Evolutionary conservation across 1,140 invertebrate species (phyloP), one percentile per base, ranked within the genome.

Genomic region (Aethina tumida): DNA sequence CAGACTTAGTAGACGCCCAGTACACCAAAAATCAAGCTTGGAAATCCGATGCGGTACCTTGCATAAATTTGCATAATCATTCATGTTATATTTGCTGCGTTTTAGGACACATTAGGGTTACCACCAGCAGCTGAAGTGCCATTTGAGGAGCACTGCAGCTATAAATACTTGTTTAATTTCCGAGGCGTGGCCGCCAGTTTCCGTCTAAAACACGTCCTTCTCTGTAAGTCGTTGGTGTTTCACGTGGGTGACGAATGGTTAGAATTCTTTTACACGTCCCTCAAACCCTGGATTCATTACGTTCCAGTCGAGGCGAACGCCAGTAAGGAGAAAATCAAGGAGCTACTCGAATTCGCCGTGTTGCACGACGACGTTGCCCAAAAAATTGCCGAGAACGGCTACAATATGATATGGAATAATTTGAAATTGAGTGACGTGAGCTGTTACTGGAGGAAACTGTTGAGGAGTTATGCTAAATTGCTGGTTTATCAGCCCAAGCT

Each of bases 1-100:
- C 88, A 9, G 68, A 88, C 2, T 57, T 97, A 24, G 79, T 90
- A 12, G 86, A 96, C 71, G 94, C 93, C 5, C 74, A 86, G 43
- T 97, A 96, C 61, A 97, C 94, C 0, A 97, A 95, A 65, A 98
- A 98, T 69, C 94, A 98, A 70, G 93, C 93, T 1, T 98, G 93
- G 93, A 95, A 90, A 63, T 96, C 92, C 18, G 77, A 88, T 48
- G 71, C 73, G 40, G 81, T 83, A 69, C 12, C 4, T 7, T 17
- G 3, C 12, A 27, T 14, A 12, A 17, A 4, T 29, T 10, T 35
- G 21, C 8, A n/a, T n/a, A n/a, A 28, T 24, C 24, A 17, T 16
- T 37, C 28, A 13, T 36, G 10, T 21, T 19, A 30, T 27, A 39
- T 13, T 19, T 36, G 7, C 35, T 38, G 38, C 35, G 29, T 66